Evolutionary conservation across 2,797 vertebrate species (phyloP).

Genomic region (Chloroceryle amazona): DNA sequence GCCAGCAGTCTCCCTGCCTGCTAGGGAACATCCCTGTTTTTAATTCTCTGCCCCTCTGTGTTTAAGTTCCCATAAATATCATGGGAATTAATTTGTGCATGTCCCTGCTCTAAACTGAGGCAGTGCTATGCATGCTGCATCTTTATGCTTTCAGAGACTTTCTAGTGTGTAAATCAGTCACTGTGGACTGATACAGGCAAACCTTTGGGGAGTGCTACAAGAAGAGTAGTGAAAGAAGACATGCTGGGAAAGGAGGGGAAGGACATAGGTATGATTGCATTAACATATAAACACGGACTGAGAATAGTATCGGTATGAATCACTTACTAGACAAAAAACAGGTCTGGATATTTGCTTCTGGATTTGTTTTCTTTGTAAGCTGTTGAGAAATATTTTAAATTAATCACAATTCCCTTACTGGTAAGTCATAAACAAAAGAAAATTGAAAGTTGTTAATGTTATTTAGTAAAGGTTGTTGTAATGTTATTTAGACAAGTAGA

Average conservation of each 20-base stretch:
- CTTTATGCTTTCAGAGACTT: conserved; percentile 69
- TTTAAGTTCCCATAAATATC: conserved; percentile 65
- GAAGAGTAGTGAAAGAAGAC: conserved; percentile 13
- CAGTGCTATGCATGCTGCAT: conserved; percentile 68
- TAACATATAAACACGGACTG: conserved; percentile 9
- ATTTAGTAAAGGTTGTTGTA: neutral
- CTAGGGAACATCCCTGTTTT: conserved; percentile 40
- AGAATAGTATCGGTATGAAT: neutral
- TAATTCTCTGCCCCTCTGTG: conserved; percentile 11
- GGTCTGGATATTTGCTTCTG: neutral
- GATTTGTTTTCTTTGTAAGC: neutral
- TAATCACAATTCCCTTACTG: neutral
- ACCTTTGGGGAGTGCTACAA: conserved; percentile 35
- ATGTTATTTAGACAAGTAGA: neutral
- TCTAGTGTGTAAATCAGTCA: conserved; percentile 76
- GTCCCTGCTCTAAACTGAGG: conserved; percentile 46
- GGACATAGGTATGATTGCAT: conserved; percentile 20
- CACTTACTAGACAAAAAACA: conserved; percentile 7
- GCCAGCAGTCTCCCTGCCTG: neutral
- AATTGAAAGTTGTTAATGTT: neutral
- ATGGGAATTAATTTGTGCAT: conserved; percentile 47
- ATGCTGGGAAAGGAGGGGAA: conserved; percentile 19
- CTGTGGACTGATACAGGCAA: conserved; percentile 35
- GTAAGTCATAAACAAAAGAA: conserved; percentile 34
- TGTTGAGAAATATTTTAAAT: conserved; percentile 33